phyloP scores from a whole-genome alignment of 2,113 vertebrate species.

The Eudyptes chrysolophus region DNA sequence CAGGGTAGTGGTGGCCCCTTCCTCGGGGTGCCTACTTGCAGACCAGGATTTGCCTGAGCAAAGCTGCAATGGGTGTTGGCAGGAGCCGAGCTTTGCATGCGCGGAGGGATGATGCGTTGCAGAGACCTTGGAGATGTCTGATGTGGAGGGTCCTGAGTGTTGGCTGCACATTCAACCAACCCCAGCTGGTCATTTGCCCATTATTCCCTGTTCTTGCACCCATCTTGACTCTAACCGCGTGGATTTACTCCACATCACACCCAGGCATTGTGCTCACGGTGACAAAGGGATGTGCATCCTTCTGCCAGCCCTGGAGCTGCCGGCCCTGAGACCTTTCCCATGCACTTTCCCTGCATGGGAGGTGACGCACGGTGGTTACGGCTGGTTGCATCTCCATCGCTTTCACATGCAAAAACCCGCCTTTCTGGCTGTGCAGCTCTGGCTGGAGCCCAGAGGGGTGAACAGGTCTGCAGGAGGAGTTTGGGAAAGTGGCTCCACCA shows the following conservation, averaged over 20 bases:
- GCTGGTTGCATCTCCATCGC: neutral
- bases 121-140: fast-evolving
- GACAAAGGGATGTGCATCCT: neutral
- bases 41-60: neutral
- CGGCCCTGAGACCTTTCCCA: neutral
- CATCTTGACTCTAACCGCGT: fast-evolving
- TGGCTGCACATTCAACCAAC: neutral
- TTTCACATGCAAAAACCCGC: too few species aligned
- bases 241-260: neutral
- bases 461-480: fast-evolving
- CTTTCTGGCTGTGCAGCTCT: neutral
- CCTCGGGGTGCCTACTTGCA: neutral
- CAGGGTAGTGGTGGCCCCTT: neutral
- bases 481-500: neutral
- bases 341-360: neutral
- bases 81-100: neutral
- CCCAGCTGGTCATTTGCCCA: fast-evolving
- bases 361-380: fast-evolving
- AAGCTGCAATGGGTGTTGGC: fast-evolving
- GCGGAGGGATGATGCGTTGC: fast-evolving
- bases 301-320: neutral
- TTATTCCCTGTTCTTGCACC: neutral
- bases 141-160: neutral
- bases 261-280: fast-evolving
- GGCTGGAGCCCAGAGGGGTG: neutral